phyloP scores from a whole-genome alignment of 1,140 invertebrate genomes.

The Lepidurus packardi region DNA sequence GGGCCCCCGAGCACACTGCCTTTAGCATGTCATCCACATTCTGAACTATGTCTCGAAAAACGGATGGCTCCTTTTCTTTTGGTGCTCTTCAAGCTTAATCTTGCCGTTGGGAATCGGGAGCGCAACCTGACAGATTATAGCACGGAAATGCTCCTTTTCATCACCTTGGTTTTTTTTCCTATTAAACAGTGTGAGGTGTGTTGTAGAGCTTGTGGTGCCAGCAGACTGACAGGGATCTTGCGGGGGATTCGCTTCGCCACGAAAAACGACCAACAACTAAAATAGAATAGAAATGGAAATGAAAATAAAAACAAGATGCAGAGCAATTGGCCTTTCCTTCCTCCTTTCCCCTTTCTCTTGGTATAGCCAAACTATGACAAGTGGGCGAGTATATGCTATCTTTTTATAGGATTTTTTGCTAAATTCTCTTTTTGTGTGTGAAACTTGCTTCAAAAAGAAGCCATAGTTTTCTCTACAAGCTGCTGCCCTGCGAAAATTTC shows the following conservation, averaged over 20 bases:
- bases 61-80: neutral
- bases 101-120: neutral
- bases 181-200: neutral
- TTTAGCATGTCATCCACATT: neutral
- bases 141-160: constrained; percentile 1
- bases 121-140: neutral
- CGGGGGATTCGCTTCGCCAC: neutral
- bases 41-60: neutral
- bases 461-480: too few relatives aligned
- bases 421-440: too few relatives aligned
- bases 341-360: constrained; percentile 4
- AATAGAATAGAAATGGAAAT: neutral
- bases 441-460: too few relatives aligned
- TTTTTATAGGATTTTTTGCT: neutral
- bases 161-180: neutral
- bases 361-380: neutral
- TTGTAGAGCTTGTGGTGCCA: neutral
- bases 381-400: neutral
- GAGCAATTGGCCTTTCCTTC: constrained; percentile 5
- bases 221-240: neutral
- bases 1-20: neutral
- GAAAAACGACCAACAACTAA: too few relatives aligned
- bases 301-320: neutral
- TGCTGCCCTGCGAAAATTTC: too few relatives aligned
- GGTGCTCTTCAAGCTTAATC: neutral